Conservation (phyloP, 2,113 vertebrate species). For the Passer domesticus region DNA sequence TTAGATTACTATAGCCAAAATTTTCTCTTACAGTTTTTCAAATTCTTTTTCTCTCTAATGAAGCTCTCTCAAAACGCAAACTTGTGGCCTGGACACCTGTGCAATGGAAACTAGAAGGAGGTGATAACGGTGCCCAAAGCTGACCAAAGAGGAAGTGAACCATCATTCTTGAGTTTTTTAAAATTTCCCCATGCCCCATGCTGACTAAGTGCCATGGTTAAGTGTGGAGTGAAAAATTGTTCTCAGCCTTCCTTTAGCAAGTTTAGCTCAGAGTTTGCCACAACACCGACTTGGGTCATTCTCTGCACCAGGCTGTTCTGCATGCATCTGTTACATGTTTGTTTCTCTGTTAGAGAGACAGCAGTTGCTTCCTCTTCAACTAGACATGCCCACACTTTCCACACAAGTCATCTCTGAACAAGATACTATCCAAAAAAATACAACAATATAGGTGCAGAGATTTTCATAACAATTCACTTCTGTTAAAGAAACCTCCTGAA, state of each 20-base stretch:
- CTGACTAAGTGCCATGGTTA: not conserved
- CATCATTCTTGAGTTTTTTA: not conserved
- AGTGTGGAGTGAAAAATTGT: not conserved
- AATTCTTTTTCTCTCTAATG: not conserved
- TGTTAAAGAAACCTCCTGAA: not conserved
- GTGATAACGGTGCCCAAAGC: not conserved
- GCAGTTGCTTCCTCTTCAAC: not conserved
- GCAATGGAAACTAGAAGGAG: constrained; percentile 23
- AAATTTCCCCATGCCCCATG: not conserved
- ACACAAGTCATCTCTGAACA: not conserved
- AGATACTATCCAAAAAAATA: not conserved
- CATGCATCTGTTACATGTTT: fast-evolving
- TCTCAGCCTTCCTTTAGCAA: not conserved
- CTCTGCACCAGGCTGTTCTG: not conserved
- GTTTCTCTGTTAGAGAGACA: not conserved
- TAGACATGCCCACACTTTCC: not conserved
- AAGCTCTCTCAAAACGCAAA: not conserved
- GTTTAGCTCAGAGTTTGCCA: not conserved
- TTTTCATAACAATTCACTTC: not conserved
- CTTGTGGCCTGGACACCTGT: constrained; percentile 9
- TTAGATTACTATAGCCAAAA: not conserved
- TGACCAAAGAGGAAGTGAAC: constrained; percentile 15
- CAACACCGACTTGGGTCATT: not conserved
- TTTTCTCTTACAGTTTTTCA: constrained; percentile 11
- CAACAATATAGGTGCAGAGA: not conserved